These are phyloP conservation scores for Macaca nemestrina DNA, from an alignment of 2,113 vertebrate species.

Conservation along the genomic window DNA sequence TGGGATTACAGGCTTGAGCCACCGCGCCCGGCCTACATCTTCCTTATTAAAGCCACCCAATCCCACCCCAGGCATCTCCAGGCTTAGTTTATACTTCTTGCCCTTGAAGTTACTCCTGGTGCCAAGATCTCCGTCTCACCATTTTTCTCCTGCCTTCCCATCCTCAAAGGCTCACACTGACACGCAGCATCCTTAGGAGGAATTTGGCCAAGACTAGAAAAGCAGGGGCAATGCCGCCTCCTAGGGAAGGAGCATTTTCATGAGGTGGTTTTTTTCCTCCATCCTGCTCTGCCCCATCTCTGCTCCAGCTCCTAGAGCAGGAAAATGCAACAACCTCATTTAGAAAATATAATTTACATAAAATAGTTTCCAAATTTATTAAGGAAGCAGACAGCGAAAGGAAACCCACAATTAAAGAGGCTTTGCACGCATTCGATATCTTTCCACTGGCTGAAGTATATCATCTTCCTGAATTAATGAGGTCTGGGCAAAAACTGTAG, in stretches of 20 bases:
- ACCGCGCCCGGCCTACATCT: too few relatives aligned
- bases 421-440: neutral
- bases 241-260: neutral
- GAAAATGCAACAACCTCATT: neutral
- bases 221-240: neutral
- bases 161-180: neutral
- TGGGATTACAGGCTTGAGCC: too few relatives aligned
- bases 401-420: conserved; percentile 53
- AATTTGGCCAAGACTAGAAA: neutral
- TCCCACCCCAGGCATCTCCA: neutral
- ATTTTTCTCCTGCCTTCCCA: too few relatives aligned
- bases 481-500: neutral
- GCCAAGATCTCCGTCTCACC: neutral
- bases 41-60: neutral
- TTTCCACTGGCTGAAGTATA: conserved; percentile 48
- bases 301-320: neutral
- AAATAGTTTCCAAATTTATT: conserved; percentile 65
- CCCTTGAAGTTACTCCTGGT: neutral
- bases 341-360: conserved; percentile 36
- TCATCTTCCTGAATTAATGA: conserved; percentile 63
- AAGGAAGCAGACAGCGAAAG: conserved; percentile 45
- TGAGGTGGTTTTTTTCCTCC: neutral
- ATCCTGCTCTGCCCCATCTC: neutral
- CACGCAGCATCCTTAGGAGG: neutral
- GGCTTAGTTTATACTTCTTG: neutral